phyloP scores from a whole-genome alignment of 2,797 vertebrate species.

The Karalla daura region DNA sequence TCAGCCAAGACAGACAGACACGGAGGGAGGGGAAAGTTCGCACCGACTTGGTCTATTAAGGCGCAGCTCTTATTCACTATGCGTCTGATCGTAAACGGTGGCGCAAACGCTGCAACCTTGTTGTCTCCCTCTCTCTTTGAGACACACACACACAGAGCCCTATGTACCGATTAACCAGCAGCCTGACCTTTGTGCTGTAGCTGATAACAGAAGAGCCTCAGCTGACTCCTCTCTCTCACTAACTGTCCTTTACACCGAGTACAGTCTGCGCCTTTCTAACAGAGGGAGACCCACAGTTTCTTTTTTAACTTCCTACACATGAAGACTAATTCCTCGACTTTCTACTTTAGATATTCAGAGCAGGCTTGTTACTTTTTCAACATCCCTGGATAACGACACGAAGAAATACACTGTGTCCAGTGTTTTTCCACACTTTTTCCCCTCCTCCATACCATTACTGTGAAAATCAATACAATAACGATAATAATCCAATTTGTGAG shows the following conservation, averaged over 20 bases:
- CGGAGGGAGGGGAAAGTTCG: not conserved
- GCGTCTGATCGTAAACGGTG: not conserved
- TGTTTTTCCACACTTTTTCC: too few relatives aligned
- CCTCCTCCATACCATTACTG: too few relatives aligned
- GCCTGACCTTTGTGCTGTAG: slow-evolving; percentile 2
- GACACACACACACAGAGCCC: not conserved
- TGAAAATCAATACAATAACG: too few relatives aligned
- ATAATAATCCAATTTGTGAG: too few relatives aligned
- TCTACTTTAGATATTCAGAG: too few relatives aligned
- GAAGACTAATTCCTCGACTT: too few relatives aligned
- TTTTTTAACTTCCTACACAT: too few relatives aligned
- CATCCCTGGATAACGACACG: too few relatives aligned
- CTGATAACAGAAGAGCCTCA: not conserved
- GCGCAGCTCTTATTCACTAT: not conserved
- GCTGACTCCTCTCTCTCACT: not conserved
- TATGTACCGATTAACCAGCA: not conserved
- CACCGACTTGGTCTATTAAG: not conserved
- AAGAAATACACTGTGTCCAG: too few relatives aligned
- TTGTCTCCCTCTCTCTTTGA: not conserved
- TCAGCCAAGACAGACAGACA: too few relatives aligned
- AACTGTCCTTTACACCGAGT: not conserved
- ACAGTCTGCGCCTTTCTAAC: not conserved
- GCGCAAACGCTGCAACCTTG: not conserved
- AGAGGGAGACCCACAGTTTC: too few relatives aligned
- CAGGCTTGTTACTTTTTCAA: too few relatives aligned